Base-by-base conservation (phyloP, 2,113 vertebrate genomes). In the Prionailurus viverrinus region DNA sequence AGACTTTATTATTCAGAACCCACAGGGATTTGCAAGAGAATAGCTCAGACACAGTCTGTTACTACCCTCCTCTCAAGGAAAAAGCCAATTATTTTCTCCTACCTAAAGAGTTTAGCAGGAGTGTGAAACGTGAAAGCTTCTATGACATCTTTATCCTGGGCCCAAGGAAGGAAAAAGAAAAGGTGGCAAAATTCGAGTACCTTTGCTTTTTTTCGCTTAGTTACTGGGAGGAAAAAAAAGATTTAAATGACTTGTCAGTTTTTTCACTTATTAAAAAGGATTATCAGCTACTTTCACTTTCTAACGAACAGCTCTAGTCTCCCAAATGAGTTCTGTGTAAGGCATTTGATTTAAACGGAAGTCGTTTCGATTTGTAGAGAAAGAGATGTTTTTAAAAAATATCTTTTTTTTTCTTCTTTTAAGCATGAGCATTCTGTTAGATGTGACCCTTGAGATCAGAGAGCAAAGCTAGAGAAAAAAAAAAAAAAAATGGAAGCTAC, bases 231-330 rank as follows among this genome's bases (percentile, higher is more conserved):
- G 89, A 41, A 41, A 84, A 41, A 48, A 80, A 36, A 48, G 15
- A 11, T 79, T 71, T 90, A 91, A 95, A 74, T 84, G 84, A 83
- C 71, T 95, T 71, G 58, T 61, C 39, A 68, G 29, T 41, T 63
- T 25, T 53, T 33, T 82, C 68, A 89, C 36, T 63, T 80, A 86
- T 86, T 84, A 91, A 94, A 95, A 95, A 92, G 84, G 86, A 71
- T 95, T 93, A 95, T 29, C 69, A 68, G 51, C 69, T 94, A 88
- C 97, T 97, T 98, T 96, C 97, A 94, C 96, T 98, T 98, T 98
- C 96, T 96, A 89, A 96, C 15, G 11, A 96, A 81, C 55, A 31
- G 58, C 53, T n/a, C 93, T 25, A 19, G 36, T 65, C 58, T 79
- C 93, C 41, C 15, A 89, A 94, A 58, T 13, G 21, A 85, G 68